Evolutionary conservation across 2,797 vertebrate species (phyloP), one percentile per base, ranked within the genome.

Genomic region (Lacerta viridis): DNA sequence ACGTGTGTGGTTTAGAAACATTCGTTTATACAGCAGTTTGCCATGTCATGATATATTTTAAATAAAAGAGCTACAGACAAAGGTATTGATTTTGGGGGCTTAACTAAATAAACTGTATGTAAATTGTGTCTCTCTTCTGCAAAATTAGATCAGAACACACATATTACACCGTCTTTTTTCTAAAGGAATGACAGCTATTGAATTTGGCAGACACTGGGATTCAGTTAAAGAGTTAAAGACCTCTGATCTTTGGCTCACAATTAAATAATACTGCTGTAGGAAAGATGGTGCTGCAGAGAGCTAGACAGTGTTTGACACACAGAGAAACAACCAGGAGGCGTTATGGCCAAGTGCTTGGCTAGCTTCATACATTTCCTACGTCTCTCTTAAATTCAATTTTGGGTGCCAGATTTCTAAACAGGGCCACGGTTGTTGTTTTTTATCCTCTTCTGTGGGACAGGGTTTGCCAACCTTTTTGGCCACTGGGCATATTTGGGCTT

Each of bases 71-170:
- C 98, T 97, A 98, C 97, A 98, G 98, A 98, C 98, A 98, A 98
- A 98, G 98, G 97, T 98, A 99, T 99, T 98, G 98, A 99, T 99
- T 99, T 98, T 97, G 97, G 96, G 95, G 96, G 96, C 96, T 96
- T 99, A 99, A 99, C 99, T 97, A 97, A 98, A 99, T 99, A 99
- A 99, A 98, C 98, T 98, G 98, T 99, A 99, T 99, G 99, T 99
- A 99, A 99, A 99, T 99, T 98, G 98, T 98, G 98, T 98, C 98
- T 99, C 98, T 98, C 61, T 98, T 96, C 92, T 98, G 95, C 96
- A 92, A 98, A 99, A 99, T 99, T 98, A 95, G 98, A 99, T 99
- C 98, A 99, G 98, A 98, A 98, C 98, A 95, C 98, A 99, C 98
- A 98, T 98, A 98, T 98, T 98, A 97, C 98, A 98, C 98, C 97